Evolutionary conservation across 2,113 vertebrate genomes (phyloP).

Genomic region (Calyptomena viridis): DNA sequence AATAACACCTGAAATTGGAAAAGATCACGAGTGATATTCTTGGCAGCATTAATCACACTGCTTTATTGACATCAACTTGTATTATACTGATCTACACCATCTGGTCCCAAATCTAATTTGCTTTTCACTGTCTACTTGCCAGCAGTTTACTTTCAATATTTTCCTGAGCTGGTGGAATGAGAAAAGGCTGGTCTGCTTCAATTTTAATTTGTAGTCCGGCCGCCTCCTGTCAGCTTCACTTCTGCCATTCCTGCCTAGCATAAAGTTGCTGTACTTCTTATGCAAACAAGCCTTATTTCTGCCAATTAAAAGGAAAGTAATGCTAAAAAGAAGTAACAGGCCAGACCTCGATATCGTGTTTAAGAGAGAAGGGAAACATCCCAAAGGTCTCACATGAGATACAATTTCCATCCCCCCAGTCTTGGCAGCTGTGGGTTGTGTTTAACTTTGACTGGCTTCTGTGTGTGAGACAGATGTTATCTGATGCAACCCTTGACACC

Average conservation of each 20-base stretch:
- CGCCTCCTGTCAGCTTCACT: constrained; percentile 46
- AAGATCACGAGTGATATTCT: constrained; percentile 33
- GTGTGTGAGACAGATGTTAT: not conserved
- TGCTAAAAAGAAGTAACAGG: not conserved
- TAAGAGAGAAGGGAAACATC: not conserved
- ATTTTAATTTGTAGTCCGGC: constrained; percentile 36
- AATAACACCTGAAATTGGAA: constrained; percentile 57
- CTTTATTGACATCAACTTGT: constrained; percentile 60
- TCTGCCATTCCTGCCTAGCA: not conserved
- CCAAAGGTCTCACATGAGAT: not conserved
- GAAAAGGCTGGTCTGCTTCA: constrained; percentile 53
- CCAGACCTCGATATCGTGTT: not conserved
- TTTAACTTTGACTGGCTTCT: not conserved
- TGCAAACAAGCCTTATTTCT: not conserved
- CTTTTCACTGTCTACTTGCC: constrained; percentile 57
- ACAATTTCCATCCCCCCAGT: accelerated
- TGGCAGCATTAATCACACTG: constrained; percentile 45
- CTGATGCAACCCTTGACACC: not conserved
- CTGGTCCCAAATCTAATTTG: constrained; percentile 63
- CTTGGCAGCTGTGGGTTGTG: not conserved
- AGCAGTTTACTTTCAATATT: constrained; percentile 41
- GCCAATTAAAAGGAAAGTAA: not conserved
- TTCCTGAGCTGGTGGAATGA: constrained; percentile 48
- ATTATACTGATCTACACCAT: constrained; percentile 65
- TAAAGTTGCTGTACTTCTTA: not conserved